Conservation (phyloP, 2,113 vertebrate species). For the Microcebus jonahi region DNA sequence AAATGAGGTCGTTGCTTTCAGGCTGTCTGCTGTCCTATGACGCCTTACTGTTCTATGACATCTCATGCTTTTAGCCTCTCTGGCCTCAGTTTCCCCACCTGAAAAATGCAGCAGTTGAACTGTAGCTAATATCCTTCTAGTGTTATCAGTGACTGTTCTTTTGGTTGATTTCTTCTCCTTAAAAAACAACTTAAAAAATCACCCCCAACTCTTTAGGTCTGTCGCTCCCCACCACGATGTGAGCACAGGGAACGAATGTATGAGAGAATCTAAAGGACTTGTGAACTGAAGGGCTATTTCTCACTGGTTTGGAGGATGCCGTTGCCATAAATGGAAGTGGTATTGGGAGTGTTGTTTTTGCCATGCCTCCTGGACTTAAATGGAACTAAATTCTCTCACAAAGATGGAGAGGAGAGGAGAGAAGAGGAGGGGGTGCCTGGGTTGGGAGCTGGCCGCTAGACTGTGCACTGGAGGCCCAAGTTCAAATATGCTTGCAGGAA, state of each 20-base stretch:
- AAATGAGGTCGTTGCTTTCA: neutral
- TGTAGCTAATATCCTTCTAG: neutral
- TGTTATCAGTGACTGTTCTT: neutral
- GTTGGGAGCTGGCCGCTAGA: constrained; percentile 68
- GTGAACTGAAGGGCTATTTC: neutral
- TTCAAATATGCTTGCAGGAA: constrained; percentile 64
- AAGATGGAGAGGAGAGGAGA: constrained; percentile 50
- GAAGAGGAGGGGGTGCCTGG: constrained; percentile 6
- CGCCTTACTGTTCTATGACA: too few relatives aligned
- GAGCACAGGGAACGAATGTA: neutral
- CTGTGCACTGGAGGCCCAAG: constrained; percentile 56
- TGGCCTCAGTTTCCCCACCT: neutral
- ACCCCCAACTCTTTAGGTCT: neutral
- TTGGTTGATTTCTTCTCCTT: neutral
- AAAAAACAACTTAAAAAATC: neutral
- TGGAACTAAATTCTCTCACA: constrained; percentile 72
- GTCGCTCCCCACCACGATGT: neutral
- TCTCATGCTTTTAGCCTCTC: neutral
- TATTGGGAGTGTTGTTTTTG: constrained; percentile 37
- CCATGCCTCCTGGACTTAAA: constrained; percentile 76
- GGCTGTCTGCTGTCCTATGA: neutral
- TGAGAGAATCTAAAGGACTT: neutral
- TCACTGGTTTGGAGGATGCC: constrained; percentile 58
- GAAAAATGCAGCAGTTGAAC: neutral
- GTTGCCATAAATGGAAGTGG: constrained; percentile 78